Evolutionary conservation across 1,140 invertebrate genomes (phyloP).

Genomic region (Coboldia fuscipes): DNA sequence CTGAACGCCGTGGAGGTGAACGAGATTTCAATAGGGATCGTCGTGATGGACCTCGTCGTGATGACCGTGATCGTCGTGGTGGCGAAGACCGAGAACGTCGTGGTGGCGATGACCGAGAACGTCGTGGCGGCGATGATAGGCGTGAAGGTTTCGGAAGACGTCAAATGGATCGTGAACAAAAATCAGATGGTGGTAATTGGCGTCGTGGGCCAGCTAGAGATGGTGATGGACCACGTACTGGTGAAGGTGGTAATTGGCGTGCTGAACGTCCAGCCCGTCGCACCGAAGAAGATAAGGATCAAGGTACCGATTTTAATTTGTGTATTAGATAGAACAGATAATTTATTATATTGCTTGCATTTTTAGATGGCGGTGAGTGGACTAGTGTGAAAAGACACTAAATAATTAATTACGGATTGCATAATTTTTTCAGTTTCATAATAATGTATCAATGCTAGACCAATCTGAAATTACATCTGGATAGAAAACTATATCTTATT

Average conservation of each 20-base stretch:
- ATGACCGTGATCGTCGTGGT: slow-evolving; percentile 7
- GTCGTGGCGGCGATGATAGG: slow-evolving; percentile 7
- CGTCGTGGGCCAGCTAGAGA: slow-evolving; percentile 1
- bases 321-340: not conserved
- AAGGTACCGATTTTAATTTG: slow-evolving; percentile 4
- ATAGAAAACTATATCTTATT: too few species aligned
- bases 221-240: slow-evolving; percentile 6
- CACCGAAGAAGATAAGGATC: slow-evolving; percentile 13
- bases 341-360: not conserved
- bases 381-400: slow-evolving; percentile 19
- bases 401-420: not conserved
- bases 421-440: too few species aligned
- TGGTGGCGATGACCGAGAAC: slow-evolving; percentile 12
- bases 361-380: slow-evolving; percentile 17
- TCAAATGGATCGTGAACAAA: not conserved
- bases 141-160: not conserved
- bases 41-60: slow-evolving; percentile 12
- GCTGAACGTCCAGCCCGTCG: slow-evolving; percentile 9
- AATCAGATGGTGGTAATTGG: slow-evolving; percentile 10
- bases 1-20: slow-evolving; percentile 5
- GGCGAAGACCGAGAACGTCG: slow-evolving; percentile 7
- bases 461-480: too few species aligned
- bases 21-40: slow-evolving; percentile 7
- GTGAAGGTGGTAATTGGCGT: slow-evolving; percentile 15
- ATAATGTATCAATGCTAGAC: too few species aligned